These are phyloP conservation scores for Drosophila tripunctata DNA, from an alignment of 2,888 invertebrate species.

Conservation along the genomic window DNA sequence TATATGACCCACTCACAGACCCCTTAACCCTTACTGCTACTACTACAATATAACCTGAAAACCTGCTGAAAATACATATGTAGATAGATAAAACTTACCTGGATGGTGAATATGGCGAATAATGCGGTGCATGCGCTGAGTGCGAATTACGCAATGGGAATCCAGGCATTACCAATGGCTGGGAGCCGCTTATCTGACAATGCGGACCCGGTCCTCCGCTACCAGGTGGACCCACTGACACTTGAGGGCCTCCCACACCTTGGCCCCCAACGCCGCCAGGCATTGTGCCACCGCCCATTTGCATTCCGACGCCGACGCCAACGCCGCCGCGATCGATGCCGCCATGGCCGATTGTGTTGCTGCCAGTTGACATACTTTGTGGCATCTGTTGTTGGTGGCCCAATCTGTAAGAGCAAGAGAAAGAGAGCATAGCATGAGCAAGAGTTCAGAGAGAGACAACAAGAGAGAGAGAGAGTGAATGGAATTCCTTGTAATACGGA, in stretches of 20 bases:
- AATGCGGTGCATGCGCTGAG: conserved; percentile 89
- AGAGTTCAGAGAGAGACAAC: background rate
- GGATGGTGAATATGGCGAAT: conserved; percentile 95
- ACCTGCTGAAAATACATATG: no score
- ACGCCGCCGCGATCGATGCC: conserved; percentile 82
- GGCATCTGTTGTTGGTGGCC: conserved; percentile 84
- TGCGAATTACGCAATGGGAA: conserved; percentile 90
- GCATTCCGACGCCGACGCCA: conserved; percentile 64
- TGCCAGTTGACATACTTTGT: conserved; percentile 87
- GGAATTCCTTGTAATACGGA: conserved; percentile 69
- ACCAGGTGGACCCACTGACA: conserved; percentile 47
- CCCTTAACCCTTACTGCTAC: background rate
- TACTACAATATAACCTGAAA: no score
- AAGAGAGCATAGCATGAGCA: background rate
- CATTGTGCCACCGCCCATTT: conserved; percentile 74
- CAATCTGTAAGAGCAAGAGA: conserved; percentile 76
- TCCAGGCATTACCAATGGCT: conserved; percentile 94
- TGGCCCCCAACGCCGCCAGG: conserved; percentile 63
- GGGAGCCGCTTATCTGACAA: conserved; percentile 88
- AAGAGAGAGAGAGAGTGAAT: background rate
- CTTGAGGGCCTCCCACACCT: conserved; percentile 59
- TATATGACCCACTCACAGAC: background rate
- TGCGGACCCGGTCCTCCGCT: conserved; percentile 85
- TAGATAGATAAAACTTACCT: conserved; percentile 84
- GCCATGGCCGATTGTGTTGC: conserved; percentile 85